A percentile compares a stretch with the other conserved stretches of the same genome.
Evolutionary conservation across 2,797 vertebrate genomes (phyloP).

Genomic region (Acanthurus lineatus): DNA sequence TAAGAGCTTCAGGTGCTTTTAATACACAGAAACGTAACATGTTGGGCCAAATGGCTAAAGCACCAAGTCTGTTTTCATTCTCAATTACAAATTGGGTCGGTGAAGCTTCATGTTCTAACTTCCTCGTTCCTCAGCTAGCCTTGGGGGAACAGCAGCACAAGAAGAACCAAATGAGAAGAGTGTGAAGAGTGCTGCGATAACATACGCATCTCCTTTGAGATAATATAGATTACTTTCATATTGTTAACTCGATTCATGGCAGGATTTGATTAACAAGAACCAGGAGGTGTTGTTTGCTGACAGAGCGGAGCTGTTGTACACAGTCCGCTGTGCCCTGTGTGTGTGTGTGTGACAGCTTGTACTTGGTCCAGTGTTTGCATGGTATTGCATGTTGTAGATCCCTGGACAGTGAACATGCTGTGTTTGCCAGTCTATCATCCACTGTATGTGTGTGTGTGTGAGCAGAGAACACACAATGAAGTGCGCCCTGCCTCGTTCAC

Average conservation of each 20-base stretch:
- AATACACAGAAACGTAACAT: conserved; percentile 5
- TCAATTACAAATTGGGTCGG: conserved; percentile 36
- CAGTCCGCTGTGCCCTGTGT: conserved; percentile 16
- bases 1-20: conserved; percentile 13
- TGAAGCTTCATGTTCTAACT: background rate
- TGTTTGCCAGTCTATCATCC: conserved; percentile 66
- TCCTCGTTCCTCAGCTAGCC: background rate
- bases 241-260: conserved; percentile 37
- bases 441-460: conserved; percentile 38
- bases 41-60: conserved; percentile 20
- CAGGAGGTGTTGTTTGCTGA: conserved; percentile 50
- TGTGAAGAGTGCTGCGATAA: background rate
- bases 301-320: conserved; percentile 36
- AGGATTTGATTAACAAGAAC: conserved; percentile 37
- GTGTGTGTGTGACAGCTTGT: conserved; percentile 19
- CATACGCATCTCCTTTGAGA: conserved; percentile 22
- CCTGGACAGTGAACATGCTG: conserved; percentile 50
- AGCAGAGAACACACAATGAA: conserved; percentile 26
- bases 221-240: conserved; percentile 38
- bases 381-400: conserved; percentile 50
- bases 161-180: conserved; percentile 14
- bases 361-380: conserved; percentile 54
- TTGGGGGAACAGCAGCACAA: conserved; percentile 23
- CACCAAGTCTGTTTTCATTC: conserved; percentile 41
- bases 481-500: conserved; percentile 13